Base-by-base conservation (phyloP, 2,113 vertebrate species). In the Crypturellus undulatus region DNA sequence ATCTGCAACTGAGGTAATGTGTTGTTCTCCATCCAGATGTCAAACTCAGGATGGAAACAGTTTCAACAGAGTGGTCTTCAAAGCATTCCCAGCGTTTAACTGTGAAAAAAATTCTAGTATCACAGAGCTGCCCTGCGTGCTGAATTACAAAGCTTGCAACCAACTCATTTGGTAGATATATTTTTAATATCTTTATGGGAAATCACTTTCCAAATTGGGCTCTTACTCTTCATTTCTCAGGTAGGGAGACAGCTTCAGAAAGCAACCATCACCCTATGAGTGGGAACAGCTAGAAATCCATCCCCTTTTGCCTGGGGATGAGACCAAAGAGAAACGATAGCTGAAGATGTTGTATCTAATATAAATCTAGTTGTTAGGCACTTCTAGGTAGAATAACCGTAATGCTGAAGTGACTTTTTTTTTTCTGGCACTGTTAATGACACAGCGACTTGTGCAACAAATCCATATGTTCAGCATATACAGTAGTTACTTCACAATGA, bases 1-100 rank as follows among this genome's bases (percentile, higher is more conserved):
- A 21, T 98, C 99, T 0, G 95, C 98, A 96, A 97, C 96, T 71
- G 98, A 99, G 98, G 99, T 99, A 96, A 64, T 6, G 14, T 71
- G n/a, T 40, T 65, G 60, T 24, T 18, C 25, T 47, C 3, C 10
- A 15, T 13, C 5, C 26, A 40, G 69, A 22, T 24, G 65, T 9
- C 25, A n/a, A 3, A 32, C 8, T 45, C 70, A 58, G 38, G 58
- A 6, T 9, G 40, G 52, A 40, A 73, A 21, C 0, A 3, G 25
- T 79, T 80, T 78, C 71, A 63, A 69, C n/a, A 68, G 28, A 71
- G 19, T 47, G 64, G 22, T 40, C 92, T 43, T 63, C 58, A 86
- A 26, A 77, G n/a, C 40, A 45, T 75, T 64, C 21, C 79, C 60
- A 68, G 72, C 47, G 16, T 36, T 36, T 64, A 86, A 42, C 34